phyloP scores from a whole-genome alignment of 1,140 invertebrate species.

The Mizuhopecten yessoensis region DNA sequence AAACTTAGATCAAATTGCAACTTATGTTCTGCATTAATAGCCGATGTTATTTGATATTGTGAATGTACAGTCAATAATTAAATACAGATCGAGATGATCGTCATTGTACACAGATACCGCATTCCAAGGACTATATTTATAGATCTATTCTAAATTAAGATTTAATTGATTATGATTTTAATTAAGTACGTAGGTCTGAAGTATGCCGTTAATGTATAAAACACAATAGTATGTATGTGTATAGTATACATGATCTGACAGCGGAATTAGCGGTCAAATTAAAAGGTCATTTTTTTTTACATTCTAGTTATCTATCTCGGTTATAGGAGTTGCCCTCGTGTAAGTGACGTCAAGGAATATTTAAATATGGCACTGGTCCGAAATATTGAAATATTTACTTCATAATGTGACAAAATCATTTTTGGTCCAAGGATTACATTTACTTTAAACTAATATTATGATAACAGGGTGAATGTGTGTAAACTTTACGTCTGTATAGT shows the following conservation, averaged over 20 bases:
- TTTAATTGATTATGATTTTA: neutral
- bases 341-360: neutral
- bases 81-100: neutral
- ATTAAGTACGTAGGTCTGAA: neutral
- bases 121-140: neutral
- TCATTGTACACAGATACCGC: neutral
- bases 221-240: neutral
- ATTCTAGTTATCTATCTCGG: neutral
- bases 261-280: neutral
- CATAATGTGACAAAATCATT: no score
- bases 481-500: neutral
- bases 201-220: neutral
- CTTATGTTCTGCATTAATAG: no score
- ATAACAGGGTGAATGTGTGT: neutral
- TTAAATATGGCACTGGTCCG: neutral
- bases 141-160: neutral
- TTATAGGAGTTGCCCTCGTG: neutral
- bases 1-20: no score
- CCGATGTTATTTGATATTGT: neutral
- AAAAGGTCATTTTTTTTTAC: neutral
- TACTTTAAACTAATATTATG: no score
- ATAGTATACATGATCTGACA: neutral
- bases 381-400: no score
- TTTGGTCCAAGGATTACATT: no score
- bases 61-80: neutral